Conservation (phyloP, 2,797 vertebrate species). For the Aulostomus chinensis region DNA sequence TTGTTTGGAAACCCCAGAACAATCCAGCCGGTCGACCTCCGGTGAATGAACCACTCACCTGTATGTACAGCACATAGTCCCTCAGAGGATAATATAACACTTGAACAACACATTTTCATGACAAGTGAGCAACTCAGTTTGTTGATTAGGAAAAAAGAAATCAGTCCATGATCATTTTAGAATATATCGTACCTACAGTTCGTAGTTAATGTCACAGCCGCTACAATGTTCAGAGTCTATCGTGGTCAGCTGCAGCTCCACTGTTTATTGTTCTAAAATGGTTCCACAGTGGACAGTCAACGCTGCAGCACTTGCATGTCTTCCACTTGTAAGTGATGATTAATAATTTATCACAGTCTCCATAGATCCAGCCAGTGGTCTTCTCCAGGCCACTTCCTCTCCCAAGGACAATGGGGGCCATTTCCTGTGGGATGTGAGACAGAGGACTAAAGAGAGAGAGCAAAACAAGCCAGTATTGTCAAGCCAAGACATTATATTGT, state of each 20-base stretch:
- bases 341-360: constrained; percentile 72
- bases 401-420: constrained; percentile 70
- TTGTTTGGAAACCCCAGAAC: no score
- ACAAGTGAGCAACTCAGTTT: no score
- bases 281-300: constrained; percentile 21
- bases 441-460: constrained; percentile 13
- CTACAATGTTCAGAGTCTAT: background rate
- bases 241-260: constrained; percentile 1
- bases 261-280: constrained; percentile 42
- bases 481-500: constrained; percentile 56
- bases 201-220: no score
- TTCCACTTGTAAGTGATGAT: constrained; percentile 55
- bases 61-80: no score
- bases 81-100: no score
- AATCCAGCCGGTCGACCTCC: no score
- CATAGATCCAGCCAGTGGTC: constrained; percentile 52
- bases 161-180: no score
- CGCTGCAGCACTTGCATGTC: constrained; percentile 24
- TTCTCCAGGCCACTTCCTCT: constrained; percentile 69
- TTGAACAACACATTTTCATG: no score
- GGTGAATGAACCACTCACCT: no score
- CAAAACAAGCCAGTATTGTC: constrained; percentile 61
- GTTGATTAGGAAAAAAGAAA: no score
- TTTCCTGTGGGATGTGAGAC: constrained; percentile 63
- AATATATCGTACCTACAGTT: no score